These are phyloP conservation scores for Megathymus violae DNA, from an alignment of 1,140 invertebrate genomes.

Conservation along the genomic window DNA sequence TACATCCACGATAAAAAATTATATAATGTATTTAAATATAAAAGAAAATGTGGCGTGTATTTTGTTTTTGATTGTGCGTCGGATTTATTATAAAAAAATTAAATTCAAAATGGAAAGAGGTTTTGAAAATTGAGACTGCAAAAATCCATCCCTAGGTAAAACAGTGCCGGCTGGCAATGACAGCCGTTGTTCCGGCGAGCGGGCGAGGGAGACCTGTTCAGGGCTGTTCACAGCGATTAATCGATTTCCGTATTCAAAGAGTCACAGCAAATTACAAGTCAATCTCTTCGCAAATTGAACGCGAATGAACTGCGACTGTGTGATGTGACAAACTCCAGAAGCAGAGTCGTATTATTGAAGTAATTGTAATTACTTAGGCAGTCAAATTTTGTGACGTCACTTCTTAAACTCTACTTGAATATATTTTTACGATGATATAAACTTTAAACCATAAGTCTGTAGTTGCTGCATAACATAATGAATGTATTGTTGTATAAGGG, in stretches of 20 bases:
- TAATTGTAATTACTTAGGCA: background rate
- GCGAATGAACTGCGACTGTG: conserved; percentile 12
- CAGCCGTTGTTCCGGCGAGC: conserved; percentile 40
- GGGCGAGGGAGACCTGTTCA: conserved; percentile 35
- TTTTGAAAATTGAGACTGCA: background rate
- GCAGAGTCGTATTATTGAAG: background rate
- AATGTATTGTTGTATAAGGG: too few species aligned
- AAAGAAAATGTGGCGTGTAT: too few species aligned
- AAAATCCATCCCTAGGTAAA: conserved; percentile 1
- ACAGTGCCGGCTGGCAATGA: conserved; percentile 31
- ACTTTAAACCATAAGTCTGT: too few species aligned
- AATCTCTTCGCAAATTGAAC: conserved; percentile 25
- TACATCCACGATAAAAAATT: too few species aligned
- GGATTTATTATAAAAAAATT: too few species aligned
- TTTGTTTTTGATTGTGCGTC: too few species aligned
- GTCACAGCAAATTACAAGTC: conserved; percentile 26
- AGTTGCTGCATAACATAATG: too few species aligned
- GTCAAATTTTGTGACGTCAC: too few species aligned
- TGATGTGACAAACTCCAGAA: background rate
- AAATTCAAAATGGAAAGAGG: background rate
- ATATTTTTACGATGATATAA: too few species aligned
- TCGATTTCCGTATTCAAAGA: conserved; percentile 41
- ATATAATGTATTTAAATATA: too few species aligned
- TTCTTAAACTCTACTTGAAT: too few species aligned
- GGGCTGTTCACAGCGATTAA: conserved; percentile 39